phyloP scores from a whole-genome alignment of 2,797 vertebrate species.

The Loris lydekkerianus region DNA sequence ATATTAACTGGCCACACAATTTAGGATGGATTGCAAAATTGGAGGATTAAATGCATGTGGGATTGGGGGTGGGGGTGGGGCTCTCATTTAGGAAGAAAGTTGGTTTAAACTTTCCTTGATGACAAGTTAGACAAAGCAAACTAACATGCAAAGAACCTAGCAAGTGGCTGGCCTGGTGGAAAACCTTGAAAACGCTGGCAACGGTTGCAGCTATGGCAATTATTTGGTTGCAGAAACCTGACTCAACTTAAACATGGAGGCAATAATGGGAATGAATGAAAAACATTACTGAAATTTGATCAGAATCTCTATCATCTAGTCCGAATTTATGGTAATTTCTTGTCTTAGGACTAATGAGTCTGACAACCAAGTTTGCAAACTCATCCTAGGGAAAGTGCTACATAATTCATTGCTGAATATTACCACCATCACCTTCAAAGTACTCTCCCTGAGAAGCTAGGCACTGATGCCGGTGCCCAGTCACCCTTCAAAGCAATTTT shows the following conservation, averaged over 20 bases:
- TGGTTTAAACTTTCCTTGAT: background rate
- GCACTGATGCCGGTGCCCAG: too few relatives aligned
- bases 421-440: too few relatives aligned
- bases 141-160: background rate
- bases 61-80: accelerated
- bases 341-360: background rate
- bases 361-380: too few relatives aligned
- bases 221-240: background rate
- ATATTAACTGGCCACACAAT: too few relatives aligned
- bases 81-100: background rate
- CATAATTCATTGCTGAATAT: too few relatives aligned
- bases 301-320: background rate
- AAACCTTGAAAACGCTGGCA: background rate
- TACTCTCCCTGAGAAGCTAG: too few relatives aligned
- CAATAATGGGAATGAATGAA: background rate
- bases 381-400: too few relatives aligned
- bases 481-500: too few relatives aligned
- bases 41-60: background rate
- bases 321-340: background rate
- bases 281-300: background rate
- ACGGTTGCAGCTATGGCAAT: background rate
- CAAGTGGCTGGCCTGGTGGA: background rate
- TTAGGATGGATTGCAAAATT: background rate
- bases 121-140: background rate
- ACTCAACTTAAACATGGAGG: background rate